Evolutionary conservation across 2,797 vertebrate genomes (phyloP).

Genomic region (Furcifer pardalis): DNA sequence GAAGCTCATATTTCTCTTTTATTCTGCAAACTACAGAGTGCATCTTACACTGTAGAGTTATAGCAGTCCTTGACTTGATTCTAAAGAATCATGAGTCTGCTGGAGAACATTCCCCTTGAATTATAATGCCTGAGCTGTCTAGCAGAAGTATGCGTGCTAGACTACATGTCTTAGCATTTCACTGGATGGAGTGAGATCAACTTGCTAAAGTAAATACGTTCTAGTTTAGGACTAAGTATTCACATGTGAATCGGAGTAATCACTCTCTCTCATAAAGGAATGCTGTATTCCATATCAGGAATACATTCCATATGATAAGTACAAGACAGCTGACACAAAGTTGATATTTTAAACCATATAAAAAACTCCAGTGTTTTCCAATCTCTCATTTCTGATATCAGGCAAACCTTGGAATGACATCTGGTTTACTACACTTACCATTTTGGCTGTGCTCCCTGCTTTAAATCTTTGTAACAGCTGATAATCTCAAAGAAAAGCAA

Average conservation of each 20-base stretch:
- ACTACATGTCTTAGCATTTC: too few species aligned
- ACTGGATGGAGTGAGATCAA: too few species aligned
- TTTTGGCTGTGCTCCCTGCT: background rate
- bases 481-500: accelerated
- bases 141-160: too few species aligned
- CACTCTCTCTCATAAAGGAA: background rate
- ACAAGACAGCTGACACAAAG: background rate
- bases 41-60: too few species aligned
- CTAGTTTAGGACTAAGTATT: background rate
- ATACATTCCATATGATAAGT: background rate
- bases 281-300: too few species aligned
- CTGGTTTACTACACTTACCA: background rate
- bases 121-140: too few species aligned
- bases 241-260: too few species aligned
- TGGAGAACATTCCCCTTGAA: too few species aligned
- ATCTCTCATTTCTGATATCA: background rate
- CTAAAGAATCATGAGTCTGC: too few species aligned
- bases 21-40: background rate
- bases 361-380: background rate
- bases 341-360: background rate
- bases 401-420: background rate
- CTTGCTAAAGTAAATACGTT: too few species aligned
- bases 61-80: too few species aligned
- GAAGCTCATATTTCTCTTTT: background rate
- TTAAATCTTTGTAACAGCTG: background rate